A percentile compares a stretch with the other conserved stretches of the same genome.
Evolutionary conservation across 2,888 invertebrate genomes (phyloP).

Genomic region (Cerastoderma edule): DNA sequence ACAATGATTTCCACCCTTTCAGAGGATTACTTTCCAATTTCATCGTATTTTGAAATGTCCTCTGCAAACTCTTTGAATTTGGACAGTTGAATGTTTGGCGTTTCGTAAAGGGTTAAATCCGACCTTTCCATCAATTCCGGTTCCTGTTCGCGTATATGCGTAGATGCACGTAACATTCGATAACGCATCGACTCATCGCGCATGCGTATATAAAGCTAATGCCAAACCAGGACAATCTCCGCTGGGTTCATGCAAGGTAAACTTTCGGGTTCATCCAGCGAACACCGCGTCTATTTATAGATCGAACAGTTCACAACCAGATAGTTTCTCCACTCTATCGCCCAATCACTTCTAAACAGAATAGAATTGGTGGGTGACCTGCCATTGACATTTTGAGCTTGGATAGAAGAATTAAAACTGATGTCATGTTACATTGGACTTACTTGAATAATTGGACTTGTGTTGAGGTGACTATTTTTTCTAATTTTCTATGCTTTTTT

Average conservation of each 20-base stretch:
- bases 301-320: constrained; percentile 47
- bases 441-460: background rate
- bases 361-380: constrained; percentile 38
- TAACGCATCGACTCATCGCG: constrained; percentile 32
- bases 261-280: constrained; percentile 64
- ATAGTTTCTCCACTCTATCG: too few species aligned
- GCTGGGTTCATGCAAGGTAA: constrained; percentile 66
- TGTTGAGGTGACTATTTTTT: too few species aligned
- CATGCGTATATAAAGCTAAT: constrained; percentile 51
- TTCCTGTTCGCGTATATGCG: background rate
- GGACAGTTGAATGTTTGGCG: too few species aligned
- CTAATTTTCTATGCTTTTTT: too few species aligned
- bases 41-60: too few species aligned
- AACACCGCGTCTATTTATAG: constrained; percentile 61
- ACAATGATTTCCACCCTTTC: too few species aligned
- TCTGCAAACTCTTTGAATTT: too few species aligned
- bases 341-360: too few species aligned
- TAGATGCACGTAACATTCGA: background rate
- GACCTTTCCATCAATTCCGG: too few species aligned
- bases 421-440: constrained; percentile 39
- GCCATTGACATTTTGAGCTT: constrained; percentile 44
- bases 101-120: too few species aligned
- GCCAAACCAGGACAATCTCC: constrained; percentile 63
- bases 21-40: too few species aligned
- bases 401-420: constrained; percentile 27